These are phyloP conservation scores for Zonotrichia albicollis DNA, from an alignment of 2,797 vertebrate species.

Conservation along the genomic window DNA sequence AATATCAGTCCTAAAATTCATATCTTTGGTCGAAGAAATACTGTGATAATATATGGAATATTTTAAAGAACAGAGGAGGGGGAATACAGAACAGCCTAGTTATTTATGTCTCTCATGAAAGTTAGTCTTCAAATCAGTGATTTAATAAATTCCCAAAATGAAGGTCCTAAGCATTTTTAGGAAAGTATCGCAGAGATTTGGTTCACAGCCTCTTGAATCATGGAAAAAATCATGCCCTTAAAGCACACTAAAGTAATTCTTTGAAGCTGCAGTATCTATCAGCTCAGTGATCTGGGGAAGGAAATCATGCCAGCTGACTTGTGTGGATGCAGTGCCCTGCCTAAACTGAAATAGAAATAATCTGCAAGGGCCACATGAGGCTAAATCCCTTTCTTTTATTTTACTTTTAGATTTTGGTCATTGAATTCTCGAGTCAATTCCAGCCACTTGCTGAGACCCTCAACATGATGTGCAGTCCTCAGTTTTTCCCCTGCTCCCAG, in stretches of 20 bases:
- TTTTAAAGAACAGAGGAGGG: background rate
- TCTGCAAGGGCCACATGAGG: background rate
- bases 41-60: background rate
- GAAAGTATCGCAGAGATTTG: background rate
- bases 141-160: background rate
- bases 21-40: background rate
- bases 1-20: background rate
- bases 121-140: background rate
- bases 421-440: background rate
- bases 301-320: background rate
- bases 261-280: background rate
- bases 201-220: background rate
- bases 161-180: background rate
- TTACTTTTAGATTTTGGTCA: background rate
- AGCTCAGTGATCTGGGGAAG: background rate
- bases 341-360: conserved; percentile 6
- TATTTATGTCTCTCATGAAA: background rate
- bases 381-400: background rate
- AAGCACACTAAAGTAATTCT: background rate
- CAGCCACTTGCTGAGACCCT: background rate
- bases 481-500: background rate
- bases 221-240: background rate
- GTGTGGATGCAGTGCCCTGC: background rate
- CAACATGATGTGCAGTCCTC: rapidly evolving
- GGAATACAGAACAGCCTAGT: background rate